A percentile compares a stretch with the other conserved stretches of the same genome.
Conservation (phyloP, 2,113 vertebrate genomes). For the Nanorana parkeri region DNA sequence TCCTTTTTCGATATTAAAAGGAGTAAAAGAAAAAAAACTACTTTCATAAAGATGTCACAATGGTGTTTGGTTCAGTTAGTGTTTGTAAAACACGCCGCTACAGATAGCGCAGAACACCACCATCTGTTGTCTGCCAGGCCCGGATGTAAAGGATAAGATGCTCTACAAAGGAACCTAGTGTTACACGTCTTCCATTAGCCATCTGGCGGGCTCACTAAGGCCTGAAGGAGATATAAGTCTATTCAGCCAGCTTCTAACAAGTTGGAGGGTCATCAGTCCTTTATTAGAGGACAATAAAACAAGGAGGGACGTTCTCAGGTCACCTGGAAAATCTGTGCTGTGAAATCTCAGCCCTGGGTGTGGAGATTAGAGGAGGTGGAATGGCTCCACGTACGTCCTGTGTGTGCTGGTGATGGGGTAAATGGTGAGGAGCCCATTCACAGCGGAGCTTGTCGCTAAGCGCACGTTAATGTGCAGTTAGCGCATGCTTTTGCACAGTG, state of each 20-base stretch:
- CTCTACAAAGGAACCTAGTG: slow-evolving; percentile 46
- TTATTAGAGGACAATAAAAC: slow-evolving; percentile 1
- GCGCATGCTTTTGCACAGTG: too few species aligned
- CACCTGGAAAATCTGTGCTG: background rate
- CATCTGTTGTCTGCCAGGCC: slow-evolving; percentile 36
- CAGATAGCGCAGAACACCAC: background rate
- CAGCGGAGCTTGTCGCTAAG: too few species aligned
- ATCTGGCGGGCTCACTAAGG: slow-evolving; percentile 28
- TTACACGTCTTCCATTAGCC: slow-evolving; percentile 21
- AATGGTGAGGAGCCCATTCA: too few species aligned
- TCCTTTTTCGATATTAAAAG: background rate
- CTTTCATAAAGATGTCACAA: background rate
- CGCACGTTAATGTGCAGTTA: too few species aligned
- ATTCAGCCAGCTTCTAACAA: slow-evolving; percentile 23
- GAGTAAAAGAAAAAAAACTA: background rate
- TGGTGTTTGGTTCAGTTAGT: background rate
- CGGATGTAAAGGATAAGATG: slow-evolving; percentile 38
- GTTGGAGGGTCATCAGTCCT: background rate
- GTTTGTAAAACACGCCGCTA: slow-evolving; percentile 13
- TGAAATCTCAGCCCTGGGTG: background rate
- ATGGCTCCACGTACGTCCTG: background rate
- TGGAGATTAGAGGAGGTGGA: background rate
- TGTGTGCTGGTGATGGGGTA: too few species aligned
- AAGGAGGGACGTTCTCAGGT: background rate
- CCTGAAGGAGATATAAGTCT: background rate